Percentiles rank a stretch among this genome's conserved stretches.
These are phyloP conservation scores for Bucco capensis DNA, from an alignment of 2,113 vertebrate genomes.

Conservation along the genomic window DNA sequence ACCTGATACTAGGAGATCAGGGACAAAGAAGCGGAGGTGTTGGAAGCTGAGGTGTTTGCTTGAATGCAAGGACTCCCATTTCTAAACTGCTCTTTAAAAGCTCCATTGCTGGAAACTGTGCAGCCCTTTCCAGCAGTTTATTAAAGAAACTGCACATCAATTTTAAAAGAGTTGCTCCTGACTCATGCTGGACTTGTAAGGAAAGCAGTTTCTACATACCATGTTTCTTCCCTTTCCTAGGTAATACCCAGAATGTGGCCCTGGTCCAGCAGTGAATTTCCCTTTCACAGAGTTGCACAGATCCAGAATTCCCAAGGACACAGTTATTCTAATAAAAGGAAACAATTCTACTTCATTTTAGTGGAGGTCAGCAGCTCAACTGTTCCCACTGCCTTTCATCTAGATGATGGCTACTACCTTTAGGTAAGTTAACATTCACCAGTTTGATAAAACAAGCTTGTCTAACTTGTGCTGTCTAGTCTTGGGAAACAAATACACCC, in stretches of 20 bases:
- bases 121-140: background rate
- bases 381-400: background rate
- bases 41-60: background rate
- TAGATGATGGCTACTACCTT: background rate
- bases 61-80: background rate
- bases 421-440: background rate
- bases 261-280: background rate
- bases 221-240: background rate
- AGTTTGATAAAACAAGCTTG: background rate
- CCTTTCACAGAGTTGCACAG: background rate
- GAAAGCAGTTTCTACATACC: background rate
- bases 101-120: background rate
- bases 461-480: background rate
- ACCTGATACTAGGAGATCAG: background rate
- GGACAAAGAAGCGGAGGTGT: background rate
- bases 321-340: background rate
- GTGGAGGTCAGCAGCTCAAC: background rate
- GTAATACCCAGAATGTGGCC: background rate
- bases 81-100: background rate
- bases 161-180: background rate
- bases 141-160: background rate
- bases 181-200: background rate
- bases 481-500: background rate
- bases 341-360: background rate
- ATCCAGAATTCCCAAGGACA: background rate